Percentiles rank a stretch among this genome's conserved stretches.
phyloP scores from a whole-genome alignment of 2,113 vertebrate species.

The Dipodomys stephensi region DNA sequence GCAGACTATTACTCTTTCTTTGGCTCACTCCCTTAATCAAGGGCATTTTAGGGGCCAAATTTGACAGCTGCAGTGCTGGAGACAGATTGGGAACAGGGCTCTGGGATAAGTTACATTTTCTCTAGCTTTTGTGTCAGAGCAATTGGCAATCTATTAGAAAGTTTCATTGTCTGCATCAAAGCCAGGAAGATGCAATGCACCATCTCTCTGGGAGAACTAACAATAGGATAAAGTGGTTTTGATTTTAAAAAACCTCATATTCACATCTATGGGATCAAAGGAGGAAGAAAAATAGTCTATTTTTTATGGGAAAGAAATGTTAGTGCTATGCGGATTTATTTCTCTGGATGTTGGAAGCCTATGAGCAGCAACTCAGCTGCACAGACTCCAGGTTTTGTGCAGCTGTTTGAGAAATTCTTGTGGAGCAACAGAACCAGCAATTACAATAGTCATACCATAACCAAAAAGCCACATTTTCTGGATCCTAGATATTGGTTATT shows the following conservation, averaged over 20 bases:
- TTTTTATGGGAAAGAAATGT: constrained; percentile 1
- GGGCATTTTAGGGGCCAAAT: constrained; percentile 60
- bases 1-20: constrained; percentile 70
- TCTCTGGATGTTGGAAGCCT: not conserved
- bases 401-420: not conserved
- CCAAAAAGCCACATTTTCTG: not conserved
- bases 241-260: constrained; percentile 69
- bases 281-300: constrained; percentile 20
- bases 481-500: not conserved
- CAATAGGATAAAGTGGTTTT: constrained; percentile 61
- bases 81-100: constrained; percentile 57
- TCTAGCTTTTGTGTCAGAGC: constrained; percentile 61
- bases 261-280: constrained; percentile 64
- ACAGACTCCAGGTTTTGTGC: not conserved
- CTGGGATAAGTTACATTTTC: constrained; percentile 61
- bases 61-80: constrained; percentile 31
- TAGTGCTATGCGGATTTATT: not conserved
- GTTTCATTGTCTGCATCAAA: constrained; percentile 55
- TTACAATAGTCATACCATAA: not conserved
- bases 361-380: not conserved
- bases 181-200: not conserved
- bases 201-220: not conserved
- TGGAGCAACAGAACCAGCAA: not conserved
- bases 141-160: constrained; percentile 51
- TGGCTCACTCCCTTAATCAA: constrained; percentile 73